A percentile compares a stretch with the other conserved stretches of the same genome.
These are phyloP conservation scores for Sipha flava DNA, from an alignment of 1,140 invertebrate species.

Conservation along the genomic window DNA sequence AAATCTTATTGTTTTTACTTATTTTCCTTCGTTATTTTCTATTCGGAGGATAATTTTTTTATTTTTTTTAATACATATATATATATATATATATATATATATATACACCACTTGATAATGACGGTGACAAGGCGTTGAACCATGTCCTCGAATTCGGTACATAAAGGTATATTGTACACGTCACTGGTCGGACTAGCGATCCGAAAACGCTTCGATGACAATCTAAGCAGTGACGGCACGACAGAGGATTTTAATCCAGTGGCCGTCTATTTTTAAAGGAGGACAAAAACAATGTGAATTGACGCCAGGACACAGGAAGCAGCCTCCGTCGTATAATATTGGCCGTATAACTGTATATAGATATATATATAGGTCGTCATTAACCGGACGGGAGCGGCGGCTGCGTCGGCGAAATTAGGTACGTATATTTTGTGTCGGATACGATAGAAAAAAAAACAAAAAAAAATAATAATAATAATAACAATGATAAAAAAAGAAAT, in stretches of 20 bases:
- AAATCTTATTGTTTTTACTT: background rate
- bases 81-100: too few relatives aligned
- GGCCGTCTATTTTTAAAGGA: background rate
- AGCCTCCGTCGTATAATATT: too few relatives aligned
- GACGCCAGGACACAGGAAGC: too few relatives aligned
- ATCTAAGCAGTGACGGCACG: too few relatives aligned
- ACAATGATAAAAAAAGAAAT: background rate
- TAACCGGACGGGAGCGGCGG: slow-evolving; percentile 10
- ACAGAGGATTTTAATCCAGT: too few relatives aligned
- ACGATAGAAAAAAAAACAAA: background rate
- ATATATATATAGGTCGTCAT: too few relatives aligned
- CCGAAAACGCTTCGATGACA: background rate
- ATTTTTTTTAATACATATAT: too few relatives aligned
- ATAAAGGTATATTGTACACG: too few relatives aligned
- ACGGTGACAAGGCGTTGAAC: background rate
- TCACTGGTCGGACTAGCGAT: background rate
- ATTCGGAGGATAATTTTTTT: background rate
- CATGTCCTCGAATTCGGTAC: background rate
- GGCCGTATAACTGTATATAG: too few relatives aligned
- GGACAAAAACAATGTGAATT: background rate
- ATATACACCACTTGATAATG: background rate
- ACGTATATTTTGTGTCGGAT: background rate
- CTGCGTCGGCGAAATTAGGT: background rate
- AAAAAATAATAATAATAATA: background rate
- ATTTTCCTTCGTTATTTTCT: background rate